Base-by-base conservation (phyloP, 2,113 vertebrate species). In the Salvelinus alpinus region DNA sequence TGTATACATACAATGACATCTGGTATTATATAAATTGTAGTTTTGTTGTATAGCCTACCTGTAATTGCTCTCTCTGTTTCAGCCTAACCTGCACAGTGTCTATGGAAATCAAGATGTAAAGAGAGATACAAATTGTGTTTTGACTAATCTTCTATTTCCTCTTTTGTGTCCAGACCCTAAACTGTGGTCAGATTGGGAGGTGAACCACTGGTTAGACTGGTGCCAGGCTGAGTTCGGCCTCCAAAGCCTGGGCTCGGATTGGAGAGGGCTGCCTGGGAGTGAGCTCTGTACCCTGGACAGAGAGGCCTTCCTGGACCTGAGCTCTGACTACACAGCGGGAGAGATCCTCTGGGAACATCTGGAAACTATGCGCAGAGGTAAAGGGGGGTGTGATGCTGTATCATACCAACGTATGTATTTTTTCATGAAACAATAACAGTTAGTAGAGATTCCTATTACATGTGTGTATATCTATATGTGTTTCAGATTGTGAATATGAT, bases 261-360 rank as follows among this genome's bases (percentile, higher is more conserved):
- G 92, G 80, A 77, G 87, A 0, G 85, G 80, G 13, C 71, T 93
- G 60, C 80, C 72, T 16, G 92, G 92, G 0, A 68, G 60, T 0
- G 84, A 90, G 75, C 85, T 93, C 59, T 92, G 91, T 3, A 48
- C 78, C 6, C 82, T 93, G 85, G 88, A 88, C 69, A 85, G 80
- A 57, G 88, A 91, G n/a, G 60, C 82, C 4, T 92, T 93, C 80
- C 83, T 91, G 66, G 68, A 72, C 62, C 78, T 92, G 29, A 84
- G 74, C 59, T 80, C 85, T 0, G 92, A 93, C 84, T 82, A 82
- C 72, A 84, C 85, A 0, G 89, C 91, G 1, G 90, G 87, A 22
- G 90, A 93, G 72, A 93, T 93, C 75, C 81, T 92, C 60, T 93
- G 92, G 92, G 91, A 93, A 62, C 92, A 93, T 65, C 85, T 93